Conservation (phyloP, 2,888 invertebrate species). For the Coleophora flavipennella region DNA sequence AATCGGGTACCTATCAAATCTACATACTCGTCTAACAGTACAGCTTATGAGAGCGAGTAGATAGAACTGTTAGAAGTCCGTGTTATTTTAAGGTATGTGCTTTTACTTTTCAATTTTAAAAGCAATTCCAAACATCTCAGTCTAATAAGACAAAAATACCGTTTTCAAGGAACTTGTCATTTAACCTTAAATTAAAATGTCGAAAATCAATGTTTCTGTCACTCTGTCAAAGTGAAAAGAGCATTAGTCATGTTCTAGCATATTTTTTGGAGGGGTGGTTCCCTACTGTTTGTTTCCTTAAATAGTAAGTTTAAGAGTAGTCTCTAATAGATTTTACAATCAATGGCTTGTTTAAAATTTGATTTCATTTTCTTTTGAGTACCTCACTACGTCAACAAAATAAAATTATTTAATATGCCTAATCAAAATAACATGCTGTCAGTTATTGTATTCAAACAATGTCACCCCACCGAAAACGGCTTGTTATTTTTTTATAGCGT, state of each 20-base stretch:
- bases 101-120: no score
- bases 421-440: no score
- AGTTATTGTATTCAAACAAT: no score
- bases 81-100: no score
- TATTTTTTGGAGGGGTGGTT: constrained; percentile 35
- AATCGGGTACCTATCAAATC: no score
- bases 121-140: not conserved
- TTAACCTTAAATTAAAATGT: constrained; percentile 70
- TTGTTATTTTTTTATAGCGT: no score
- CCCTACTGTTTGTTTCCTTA: constrained; percentile 16
- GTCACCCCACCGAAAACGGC: no score
- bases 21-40: no score
- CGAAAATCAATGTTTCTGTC: constrained; percentile 61
- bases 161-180: constrained; percentile 38
- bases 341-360: constrained; percentile 39
- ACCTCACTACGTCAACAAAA: no score
- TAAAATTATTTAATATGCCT: no score
- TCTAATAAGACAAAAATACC: constrained; percentile 39
- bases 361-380: constrained; percentile 6
- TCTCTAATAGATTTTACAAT: constrained; percentile 17
- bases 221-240: constrained; percentile 27
- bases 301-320: constrained; percentile 13
- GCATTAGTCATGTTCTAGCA: constrained; percentile 40
- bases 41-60: no score
- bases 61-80: no score